Base-by-base conservation (phyloP, 2,888 invertebrate species). In the Dryobota labecula region DNA sequence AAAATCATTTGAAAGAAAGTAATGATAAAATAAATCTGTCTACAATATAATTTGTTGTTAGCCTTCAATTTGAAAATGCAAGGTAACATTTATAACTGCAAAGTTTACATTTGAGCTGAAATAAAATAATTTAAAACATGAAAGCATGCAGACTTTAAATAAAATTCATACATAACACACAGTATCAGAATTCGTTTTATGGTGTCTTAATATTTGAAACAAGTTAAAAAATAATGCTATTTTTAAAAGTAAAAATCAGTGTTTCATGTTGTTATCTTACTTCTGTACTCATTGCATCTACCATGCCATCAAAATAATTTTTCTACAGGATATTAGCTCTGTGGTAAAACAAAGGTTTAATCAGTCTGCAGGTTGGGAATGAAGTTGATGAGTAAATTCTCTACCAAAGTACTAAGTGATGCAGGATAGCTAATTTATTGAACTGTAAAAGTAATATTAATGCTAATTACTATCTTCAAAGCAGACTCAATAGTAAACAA, bases 141-240 rank as follows among this genome's bases (percentile, higher is more conserved):
- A 63, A 58, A 64, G 36, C 43, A n/a, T 57, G 67, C 7, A 0
- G 8, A 38, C 47, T 58, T 47, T 20, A 43, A 49, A 61, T 49
- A 30, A n/a, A 64, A 60, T 15, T 41, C n/a, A 54, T 43, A 36
- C 15, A 58, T 45, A 41, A 33, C 11, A 9, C n/a, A 9, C 6
- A 43, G 61, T 51, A 43, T 57, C 43, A 57, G 13, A 43, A 56
- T 57, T 51, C 13, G 41, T 68, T 72, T 47, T 41, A 71, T 53
- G 45, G 15, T 30, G 41, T 61, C 2, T 38, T 9, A n/a, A 15
- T 13, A 38, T 49, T 61, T 49, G 1, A 11, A 30, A 7, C 27
- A 15, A 8, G 18, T 27, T 47, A 33, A 18, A 33, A 43, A 18
- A 30, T 43, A 47, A 33, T 11, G 30, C 7, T 43, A 15, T 30